Base-by-base conservation (phyloP, 2,888 invertebrate genomes). In the Rhamnusium bicolor region DNA sequence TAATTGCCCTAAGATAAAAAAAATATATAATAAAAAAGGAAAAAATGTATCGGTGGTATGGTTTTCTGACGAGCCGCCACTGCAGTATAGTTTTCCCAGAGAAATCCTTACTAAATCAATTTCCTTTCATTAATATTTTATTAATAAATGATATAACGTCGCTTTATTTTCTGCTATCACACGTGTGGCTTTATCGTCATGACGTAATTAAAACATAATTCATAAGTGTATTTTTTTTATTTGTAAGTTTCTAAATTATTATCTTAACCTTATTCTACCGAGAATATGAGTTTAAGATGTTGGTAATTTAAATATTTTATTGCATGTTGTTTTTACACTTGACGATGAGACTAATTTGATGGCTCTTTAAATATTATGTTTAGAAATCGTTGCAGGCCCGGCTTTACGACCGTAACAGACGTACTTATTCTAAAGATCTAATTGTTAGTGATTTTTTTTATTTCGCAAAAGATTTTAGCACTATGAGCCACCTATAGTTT, bases 221-320 rank as follows among this genome's bases (percentile, higher is more conserved):
- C 56, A 21, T 47, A 67, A 40, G 56, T 56, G 46, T 21, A 67
- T 56, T 46, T 54, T 18, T 63, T 66, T 46, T 46, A 19, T 14
- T 2, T 16, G 32, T 56, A 19, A 67, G 54, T 67, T 67, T 67
- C 67, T 67, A 67, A 67, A 56, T 56, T 46, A 56, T 67, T 56
- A 67, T 67, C 67, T 67, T 67, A 67, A 67, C 67, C 67, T 67
- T 56, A 67, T 67, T 67, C 67, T 67, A 67, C 67, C 56, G 67
- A 27, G 67, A 67, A 67, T 67, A 24, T 67, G 40, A 67, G 67
- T 67, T 54, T 56, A 40, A 56, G 67, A 53, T 46, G 56, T 27
- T 53, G 53, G 65, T 67, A 67, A 67, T 67, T 67, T 67, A 40
- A 67, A 67, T 67, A 67, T 67, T 67, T 67, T 67, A 67, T 54